Evolutionary conservation across 2,113 vertebrate species (phyloP).

Genomic region (Trinectes maculatus): DNA sequence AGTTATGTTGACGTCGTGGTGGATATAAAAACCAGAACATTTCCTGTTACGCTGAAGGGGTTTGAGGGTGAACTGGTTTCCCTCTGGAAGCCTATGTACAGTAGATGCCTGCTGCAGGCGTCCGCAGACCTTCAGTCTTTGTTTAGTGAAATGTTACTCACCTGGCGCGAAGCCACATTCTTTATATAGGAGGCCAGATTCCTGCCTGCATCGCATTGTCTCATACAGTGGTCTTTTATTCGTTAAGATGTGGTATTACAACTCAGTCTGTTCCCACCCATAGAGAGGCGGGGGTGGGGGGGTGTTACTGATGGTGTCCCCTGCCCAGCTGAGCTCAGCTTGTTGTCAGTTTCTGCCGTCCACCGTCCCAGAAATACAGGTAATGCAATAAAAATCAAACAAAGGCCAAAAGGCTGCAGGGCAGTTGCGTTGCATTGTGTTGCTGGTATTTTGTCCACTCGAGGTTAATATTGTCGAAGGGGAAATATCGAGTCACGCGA

Average conservation of each 20-base stretch:
- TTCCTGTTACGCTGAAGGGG: not conserved
- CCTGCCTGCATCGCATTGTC: not conserved
- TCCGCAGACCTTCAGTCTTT: not conserved
- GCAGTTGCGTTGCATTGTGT: not conserved
- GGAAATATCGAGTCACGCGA: conserved; percentile 5
- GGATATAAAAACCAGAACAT: not conserved
- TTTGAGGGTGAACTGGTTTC: not conserved
- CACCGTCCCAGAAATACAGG: not conserved
- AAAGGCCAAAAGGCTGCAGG: not conserved
- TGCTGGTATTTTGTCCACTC: conserved; percentile 3
- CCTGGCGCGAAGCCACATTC: not conserved
- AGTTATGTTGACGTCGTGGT: too few species aligned
- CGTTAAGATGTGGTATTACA: too few species aligned
- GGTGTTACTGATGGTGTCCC: not conserved
- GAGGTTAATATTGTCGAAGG: conserved; percentile 16
- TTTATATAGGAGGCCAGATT: not conserved
- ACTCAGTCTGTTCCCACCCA: too few species aligned
- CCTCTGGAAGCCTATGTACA: not conserved
- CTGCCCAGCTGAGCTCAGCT: not conserved
- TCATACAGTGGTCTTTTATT: too few species aligned
- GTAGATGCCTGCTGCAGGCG: not conserved
- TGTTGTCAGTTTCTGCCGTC: not conserved
- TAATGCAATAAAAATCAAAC: not conserved
- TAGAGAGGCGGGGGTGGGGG: too few species aligned
- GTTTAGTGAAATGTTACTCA: not conserved